Conservation (phyloP, 2,888 invertebrate species). For the Disparrhopalites patrizii region DNA sequence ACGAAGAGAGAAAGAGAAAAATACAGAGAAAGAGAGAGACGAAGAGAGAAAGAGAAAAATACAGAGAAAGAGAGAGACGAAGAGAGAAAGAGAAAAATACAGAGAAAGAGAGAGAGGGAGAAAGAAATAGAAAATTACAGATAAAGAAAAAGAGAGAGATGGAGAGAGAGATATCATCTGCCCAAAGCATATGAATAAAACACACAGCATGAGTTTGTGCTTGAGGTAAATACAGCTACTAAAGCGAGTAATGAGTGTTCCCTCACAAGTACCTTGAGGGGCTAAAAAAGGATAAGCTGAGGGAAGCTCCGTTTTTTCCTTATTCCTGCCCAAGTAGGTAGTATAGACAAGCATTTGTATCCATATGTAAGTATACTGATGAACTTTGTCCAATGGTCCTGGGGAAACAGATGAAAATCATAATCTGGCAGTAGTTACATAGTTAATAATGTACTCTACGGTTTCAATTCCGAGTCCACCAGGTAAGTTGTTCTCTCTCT, state of each 20-base stretch:
- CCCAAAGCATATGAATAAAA: too few relatives aligned
- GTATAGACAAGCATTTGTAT: too few relatives aligned
- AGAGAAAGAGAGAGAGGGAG: background rate
- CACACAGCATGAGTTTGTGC: too few relatives aligned
- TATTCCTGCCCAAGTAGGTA: background rate
- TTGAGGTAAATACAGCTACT: too few relatives aligned
- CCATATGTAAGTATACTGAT: too few relatives aligned
- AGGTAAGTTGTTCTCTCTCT: constrained; percentile 12
- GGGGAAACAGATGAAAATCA: too few relatives aligned
- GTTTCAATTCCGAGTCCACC: constrained; percentile 18
- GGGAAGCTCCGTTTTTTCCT: background rate
- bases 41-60: background rate
- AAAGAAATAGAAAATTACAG: background rate
- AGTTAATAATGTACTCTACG: constrained; percentile 23
- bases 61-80: background rate
- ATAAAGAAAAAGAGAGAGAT: background rate
- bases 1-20: background rate
- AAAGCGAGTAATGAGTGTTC: too few relatives aligned
- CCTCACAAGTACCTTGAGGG: too few relatives aligned
- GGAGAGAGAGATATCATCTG: background rate
- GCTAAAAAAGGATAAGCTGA: background rate
- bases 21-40: background rate
- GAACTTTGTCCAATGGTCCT: too few relatives aligned
- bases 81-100: background rate
- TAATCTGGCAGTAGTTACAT: too few relatives aligned